Conservation (phyloP, 2,797 vertebrate genomes). For the Leucoraja ocellata region DNA sequence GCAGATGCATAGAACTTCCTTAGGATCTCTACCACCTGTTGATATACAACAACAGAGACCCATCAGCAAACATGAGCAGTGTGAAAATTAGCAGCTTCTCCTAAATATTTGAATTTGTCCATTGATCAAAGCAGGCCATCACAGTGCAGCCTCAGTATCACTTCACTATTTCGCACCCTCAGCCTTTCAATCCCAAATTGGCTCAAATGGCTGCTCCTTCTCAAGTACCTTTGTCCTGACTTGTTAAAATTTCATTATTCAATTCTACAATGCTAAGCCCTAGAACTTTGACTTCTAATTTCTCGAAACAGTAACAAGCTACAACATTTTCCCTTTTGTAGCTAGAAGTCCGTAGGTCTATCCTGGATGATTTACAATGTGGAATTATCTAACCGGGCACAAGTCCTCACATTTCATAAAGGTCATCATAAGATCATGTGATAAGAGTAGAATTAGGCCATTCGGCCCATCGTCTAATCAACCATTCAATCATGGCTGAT, state of each 20-base stretch:
- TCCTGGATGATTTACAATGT: background rate
- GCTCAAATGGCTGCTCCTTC: background rate
- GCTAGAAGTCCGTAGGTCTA: background rate
- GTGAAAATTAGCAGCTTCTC: background rate
- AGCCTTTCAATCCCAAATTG: background rate
- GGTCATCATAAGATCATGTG: background rate
- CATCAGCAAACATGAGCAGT: background rate
- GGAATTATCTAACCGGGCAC: background rate
- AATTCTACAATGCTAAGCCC: background rate
- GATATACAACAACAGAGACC: background rate
- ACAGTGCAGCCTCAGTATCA: background rate
- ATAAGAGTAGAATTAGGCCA: no score
- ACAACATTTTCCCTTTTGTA: background rate
- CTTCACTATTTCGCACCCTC: background rate
- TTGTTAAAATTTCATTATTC: background rate
- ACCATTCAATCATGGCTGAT: no score
- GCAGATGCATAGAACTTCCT: constrained; percentile 54
- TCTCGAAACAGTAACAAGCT: background rate
- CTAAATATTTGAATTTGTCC: background rate
- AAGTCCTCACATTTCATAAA: background rate
- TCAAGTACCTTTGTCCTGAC: background rate
- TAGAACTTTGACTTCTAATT: background rate
- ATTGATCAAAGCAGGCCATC: no score
- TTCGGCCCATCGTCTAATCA: no score
- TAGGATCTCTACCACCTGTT: constrained; percentile 59